These are phyloP conservation scores for Melanogrammus aeglefinus DNA, from an alignment of 2,797 vertebrate species.

Conservation along the genomic window DNA sequence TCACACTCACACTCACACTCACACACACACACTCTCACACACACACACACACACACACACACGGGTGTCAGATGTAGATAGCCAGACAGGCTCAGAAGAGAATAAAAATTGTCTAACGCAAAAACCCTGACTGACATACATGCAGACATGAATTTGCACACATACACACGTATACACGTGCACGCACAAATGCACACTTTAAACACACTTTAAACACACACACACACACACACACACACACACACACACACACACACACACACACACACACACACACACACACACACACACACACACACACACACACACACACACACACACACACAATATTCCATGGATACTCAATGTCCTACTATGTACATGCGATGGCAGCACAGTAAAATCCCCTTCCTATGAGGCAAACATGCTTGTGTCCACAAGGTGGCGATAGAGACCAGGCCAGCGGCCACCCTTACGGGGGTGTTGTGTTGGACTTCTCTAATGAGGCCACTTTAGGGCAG, in stretches of 20 bases:
- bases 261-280: conserved; percentile 8
- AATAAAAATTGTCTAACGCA: not conserved
- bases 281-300: conserved; percentile 7
- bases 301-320: conserved; percentile 6
- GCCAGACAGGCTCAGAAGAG: not conserved
- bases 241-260: too few relatives aligned
- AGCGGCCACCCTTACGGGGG: not conserved
- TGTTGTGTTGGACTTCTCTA: conserved; percentile 50
- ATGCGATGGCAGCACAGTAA: not conserved
- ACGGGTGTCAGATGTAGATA: not conserved
- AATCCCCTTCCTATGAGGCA: not conserved
- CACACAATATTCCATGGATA: not conserved
- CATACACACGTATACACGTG: not conserved
- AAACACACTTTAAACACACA: conserved; percentile 3
- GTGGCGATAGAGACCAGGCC: conserved; percentile 51
- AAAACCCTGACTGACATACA: not conserved
- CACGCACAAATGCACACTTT: not conserved
- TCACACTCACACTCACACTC: not conserved
- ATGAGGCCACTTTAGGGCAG: conserved; percentile 59
- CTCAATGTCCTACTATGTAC: not conserved
- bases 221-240: conserved; percentile 2
- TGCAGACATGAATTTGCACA: not conserved
- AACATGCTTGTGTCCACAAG: conserved; percentile 33
- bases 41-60: not conserved
- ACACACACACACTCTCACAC: not conserved